These are phyloP conservation scores for Coenobita brevimanus DNA, from an alignment of 1,140 invertebrate species.

Conservation along the genomic window DNA sequence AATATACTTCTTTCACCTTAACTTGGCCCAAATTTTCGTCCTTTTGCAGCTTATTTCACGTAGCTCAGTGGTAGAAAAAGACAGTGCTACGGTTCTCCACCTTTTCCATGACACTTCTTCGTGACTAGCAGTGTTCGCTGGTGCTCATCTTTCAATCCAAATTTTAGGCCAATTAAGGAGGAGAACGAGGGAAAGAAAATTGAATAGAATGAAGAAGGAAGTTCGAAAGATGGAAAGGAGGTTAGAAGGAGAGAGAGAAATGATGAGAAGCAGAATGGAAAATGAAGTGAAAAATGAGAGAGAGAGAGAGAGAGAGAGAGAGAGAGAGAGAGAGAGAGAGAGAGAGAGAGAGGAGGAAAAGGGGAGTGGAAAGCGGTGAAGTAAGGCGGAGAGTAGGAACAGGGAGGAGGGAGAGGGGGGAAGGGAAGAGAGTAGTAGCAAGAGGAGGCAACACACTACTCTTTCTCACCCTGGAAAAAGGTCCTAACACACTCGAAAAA, in stretches of 20 bases:
- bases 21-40: too few relatives aligned
- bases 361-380: neutral
- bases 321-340: neutral
- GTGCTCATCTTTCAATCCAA: neutral
- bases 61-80: too few relatives aligned
- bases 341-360: neutral
- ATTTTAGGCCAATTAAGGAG: neutral
- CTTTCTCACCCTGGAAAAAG: constrained; percentile 16
- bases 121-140: neutral
- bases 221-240: neutral
- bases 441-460: constrained; percentile 39
- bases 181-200: neutral
- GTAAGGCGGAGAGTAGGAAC: neutral
- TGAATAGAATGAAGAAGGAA: neutral
- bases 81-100: too few relatives aligned
- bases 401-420: neutral
- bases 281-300: too few relatives aligned
- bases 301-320: neutral
- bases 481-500: too few relatives aligned
- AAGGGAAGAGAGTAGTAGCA: constrained; percentile 17
- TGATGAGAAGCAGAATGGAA: too few relatives aligned
- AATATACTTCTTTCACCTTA: too few relatives aligned
- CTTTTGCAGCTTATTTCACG: too few relatives aligned
- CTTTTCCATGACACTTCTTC: too few relatives aligned
- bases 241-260: neutral